phyloP scores from a whole-genome alignment of 2,888 invertebrate species.

The Alentia gelatinosa region DNA sequence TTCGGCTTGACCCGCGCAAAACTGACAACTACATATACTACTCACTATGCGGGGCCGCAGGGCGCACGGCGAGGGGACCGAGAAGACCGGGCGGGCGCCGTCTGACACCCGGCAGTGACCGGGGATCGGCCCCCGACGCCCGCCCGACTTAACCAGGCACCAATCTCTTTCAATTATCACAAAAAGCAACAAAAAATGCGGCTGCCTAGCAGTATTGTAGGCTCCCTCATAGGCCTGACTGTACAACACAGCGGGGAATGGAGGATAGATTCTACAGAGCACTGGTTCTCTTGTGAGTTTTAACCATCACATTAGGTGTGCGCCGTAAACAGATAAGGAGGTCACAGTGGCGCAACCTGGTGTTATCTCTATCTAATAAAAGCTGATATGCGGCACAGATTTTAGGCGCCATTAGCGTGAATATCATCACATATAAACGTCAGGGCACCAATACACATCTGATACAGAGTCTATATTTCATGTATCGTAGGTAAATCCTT shows the following conservation, averaged over 20 bases:
- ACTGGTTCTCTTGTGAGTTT: background rate
- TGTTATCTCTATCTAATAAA: background rate
- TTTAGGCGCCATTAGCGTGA: no score
- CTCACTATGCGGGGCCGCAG: background rate
- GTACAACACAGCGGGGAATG: background rate
- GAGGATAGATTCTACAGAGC: background rate
- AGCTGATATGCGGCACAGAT: no score
- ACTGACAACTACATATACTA: slow-evolving; percentile 28
- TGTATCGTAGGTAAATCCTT: no score
- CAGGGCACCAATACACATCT: no score
- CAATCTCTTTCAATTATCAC: slow-evolving; percentile 53
- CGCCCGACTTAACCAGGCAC: slow-evolving; percentile 17
- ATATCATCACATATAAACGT: no score
- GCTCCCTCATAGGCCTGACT: background rate
- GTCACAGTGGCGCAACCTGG: background rate
- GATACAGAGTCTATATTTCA: no score
- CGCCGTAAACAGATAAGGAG: background rate
- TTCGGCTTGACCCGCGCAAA: background rate
- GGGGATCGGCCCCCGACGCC: background rate
- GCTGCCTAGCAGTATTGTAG: background rate
- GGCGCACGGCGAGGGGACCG: background rate
- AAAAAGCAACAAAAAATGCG: no score
- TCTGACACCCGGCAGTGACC: background rate
- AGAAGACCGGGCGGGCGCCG: background rate
- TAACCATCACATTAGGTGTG: background rate